A percentile compares a stretch with the other conserved stretches of the same genome.
phyloP scores from a whole-genome alignment of 2,113 vertebrate species.

The Pseudopipra pipra region DNA sequence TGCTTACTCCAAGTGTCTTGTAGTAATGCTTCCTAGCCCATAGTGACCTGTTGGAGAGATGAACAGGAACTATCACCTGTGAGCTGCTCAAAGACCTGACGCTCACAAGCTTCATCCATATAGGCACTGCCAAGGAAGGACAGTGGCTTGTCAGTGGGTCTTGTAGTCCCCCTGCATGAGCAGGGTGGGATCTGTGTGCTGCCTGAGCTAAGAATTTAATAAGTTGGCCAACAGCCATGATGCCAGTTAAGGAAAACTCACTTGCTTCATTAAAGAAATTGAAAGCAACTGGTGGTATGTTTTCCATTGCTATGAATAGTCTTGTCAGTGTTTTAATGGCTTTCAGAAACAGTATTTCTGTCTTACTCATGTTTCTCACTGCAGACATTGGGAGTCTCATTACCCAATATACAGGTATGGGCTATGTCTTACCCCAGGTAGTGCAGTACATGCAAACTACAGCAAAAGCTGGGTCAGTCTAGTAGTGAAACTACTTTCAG shows the following conservation, averaged over 20 bases:
- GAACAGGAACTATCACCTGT: neutral
- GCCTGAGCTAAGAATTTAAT: neutral
- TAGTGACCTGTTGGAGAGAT: neutral
- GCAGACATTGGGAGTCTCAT: neutral
- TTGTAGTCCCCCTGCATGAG: accelerated
- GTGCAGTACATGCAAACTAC: neutral
- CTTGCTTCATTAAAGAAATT: neutral
- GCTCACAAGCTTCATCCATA: neutral
- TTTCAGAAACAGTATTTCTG: neutral
- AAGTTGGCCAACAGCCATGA: neutral
- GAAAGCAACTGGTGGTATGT: neutral
- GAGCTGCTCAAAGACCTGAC: neutral
- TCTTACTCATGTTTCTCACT: neutral
- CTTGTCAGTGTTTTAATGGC: neutral
- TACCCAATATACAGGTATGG: neutral
- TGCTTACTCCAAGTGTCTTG: neutral
- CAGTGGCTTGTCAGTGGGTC: neutral
- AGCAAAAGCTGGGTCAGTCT: neutral
- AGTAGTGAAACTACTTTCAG: neutral
- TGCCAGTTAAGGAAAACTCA: neutral
- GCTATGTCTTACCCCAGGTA: neutral
- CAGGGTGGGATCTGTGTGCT: neutral
- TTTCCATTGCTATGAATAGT: neutral
- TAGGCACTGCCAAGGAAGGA: neutral
- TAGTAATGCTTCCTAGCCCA: neutral